Conservation (phyloP, 1,140 invertebrate species). For the Drosophila bocki region DNA sequence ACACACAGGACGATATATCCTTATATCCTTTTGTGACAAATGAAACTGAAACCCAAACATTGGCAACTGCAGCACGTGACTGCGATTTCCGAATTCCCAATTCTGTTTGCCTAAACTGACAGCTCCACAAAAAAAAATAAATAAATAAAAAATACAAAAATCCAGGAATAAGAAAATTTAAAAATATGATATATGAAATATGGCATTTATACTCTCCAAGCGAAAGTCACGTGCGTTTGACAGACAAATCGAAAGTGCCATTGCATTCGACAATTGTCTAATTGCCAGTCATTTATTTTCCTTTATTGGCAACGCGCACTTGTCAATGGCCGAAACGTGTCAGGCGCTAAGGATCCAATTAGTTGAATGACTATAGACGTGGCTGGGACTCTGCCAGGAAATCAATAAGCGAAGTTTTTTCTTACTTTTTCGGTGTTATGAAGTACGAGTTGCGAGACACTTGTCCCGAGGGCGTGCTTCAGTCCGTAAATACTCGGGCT, state of each 20-base stretch:
- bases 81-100: slow-evolving; percentile 36
- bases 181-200: slow-evolving; percentile 12
- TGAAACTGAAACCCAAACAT: slow-evolving; percentile 52
- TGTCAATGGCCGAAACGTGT: slow-evolving; percentile 73
- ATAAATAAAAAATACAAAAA: slow-evolving; percentile 31
- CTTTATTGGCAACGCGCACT: slow-evolving; percentile 42
- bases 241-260: slow-evolving; percentile 67
- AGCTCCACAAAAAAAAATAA: slow-evolving; percentile 61
- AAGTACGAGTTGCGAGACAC: slow-evolving; percentile 16
- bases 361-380: slow-evolving; percentile 23
- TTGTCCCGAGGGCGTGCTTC: slow-evolving; percentile 39
- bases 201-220: slow-evolving; percentile 8
- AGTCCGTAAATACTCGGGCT: slow-evolving; percentile 26
- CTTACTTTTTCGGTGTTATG: neutral
- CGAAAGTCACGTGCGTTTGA: slow-evolving; percentile 77
- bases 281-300: slow-evolving; percentile 73
- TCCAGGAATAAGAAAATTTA: slow-evolving; percentile 13
- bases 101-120: slow-evolving; percentile 49
- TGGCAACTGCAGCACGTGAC: slow-evolving; percentile 75
- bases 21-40: slow-evolving; percentile 52
- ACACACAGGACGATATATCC: slow-evolving; percentile 40
- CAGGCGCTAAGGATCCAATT: slow-evolving; percentile 55
- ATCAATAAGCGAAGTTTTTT: slow-evolving; percentile 28
- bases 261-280: slow-evolving; percentile 55
- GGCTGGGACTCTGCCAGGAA: slow-evolving; percentile 24